Percentiles rank a stretch among this genome's conserved stretches.
Conservation (phyloP, 2,113 vertebrate genomes). For the Apteryx owenii region DNA sequence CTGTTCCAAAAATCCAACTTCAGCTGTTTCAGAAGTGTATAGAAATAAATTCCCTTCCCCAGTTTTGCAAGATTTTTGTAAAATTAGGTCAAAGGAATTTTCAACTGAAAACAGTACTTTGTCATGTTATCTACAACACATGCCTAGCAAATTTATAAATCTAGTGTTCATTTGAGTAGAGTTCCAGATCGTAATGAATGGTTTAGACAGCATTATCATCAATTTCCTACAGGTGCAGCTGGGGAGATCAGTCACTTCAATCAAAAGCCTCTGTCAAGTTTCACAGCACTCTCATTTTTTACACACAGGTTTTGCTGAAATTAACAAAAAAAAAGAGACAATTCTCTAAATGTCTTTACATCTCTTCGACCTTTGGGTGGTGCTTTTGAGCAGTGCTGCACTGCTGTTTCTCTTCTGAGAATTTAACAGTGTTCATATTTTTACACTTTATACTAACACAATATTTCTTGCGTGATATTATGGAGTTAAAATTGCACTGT, state of each 20-base stretch:
- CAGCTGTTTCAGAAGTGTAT: conserved; percentile 55
- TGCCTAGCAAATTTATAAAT: conserved; percentile 90
- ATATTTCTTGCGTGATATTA: conserved; percentile 77
- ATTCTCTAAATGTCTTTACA: conserved; percentile 61
- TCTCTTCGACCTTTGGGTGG: conserved; percentile 82
- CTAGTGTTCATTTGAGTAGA: conserved; percentile 87
- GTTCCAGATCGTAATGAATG: conserved; percentile 89
- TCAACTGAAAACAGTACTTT: conserved; percentile 77
- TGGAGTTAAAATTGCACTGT: conserved; percentile 80
- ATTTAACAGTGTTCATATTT: conserved; percentile 38
- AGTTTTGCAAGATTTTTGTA: conserved; percentile 70
- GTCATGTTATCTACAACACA: conserved; percentile 83
- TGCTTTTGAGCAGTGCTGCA: conserved; percentile 83
- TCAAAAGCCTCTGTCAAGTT: conserved; percentile 87
- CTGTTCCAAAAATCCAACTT: conserved; percentile 19
- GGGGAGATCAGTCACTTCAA: conserved; percentile 92
- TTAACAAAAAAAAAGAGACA: conserved; percentile 61
- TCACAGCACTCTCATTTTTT: conserved; percentile 86
- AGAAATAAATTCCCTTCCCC: conserved; percentile 56
- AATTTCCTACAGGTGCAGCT: conserved; percentile 90
- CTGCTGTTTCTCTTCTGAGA: background rate
- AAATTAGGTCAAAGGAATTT: conserved; percentile 82
- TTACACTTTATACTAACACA: conserved; percentile 74
- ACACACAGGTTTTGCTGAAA: conserved; percentile 82
- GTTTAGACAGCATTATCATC: conserved; percentile 93